Percentiles rank a stretch among this genome's conserved stretches.
phyloP scores from a whole-genome alignment of 2,888 invertebrate species.

The Eurytoma californica region DNA sequence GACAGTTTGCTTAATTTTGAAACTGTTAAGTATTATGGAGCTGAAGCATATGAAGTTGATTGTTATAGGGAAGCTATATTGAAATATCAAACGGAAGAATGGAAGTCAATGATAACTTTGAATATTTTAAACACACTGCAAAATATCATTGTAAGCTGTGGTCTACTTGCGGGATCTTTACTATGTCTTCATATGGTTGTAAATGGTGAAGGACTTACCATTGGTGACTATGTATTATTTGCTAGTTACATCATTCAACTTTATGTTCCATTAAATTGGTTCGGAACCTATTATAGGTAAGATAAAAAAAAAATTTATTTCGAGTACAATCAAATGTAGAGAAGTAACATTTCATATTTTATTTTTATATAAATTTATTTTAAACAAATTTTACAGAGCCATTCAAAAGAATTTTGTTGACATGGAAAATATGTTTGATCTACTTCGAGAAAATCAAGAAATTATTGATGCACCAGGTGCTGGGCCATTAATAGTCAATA shows the following conservation, averaged over 20 bases:
- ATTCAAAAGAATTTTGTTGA: slow-evolving; percentile 98
- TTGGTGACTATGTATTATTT: slow-evolving; percentile 97
- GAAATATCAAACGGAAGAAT: slow-evolving; percentile 93
- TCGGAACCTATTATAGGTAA: slow-evolving; percentile 97
- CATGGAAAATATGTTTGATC: slow-evolving; percentile 99
- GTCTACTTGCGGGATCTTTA: slow-evolving; percentile 90
- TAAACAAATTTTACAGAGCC: slow-evolving; percentile 78
- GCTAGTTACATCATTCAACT: slow-evolving; percentile 95
- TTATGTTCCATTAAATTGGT: slow-evolving; percentile 97
- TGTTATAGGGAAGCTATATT: slow-evolving; percentile 90
- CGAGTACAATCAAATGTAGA: not conserved
- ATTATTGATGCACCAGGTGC: slow-evolving; percentile 90
- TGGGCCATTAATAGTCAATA: slow-evolving; percentile 81
- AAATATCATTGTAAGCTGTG: slow-evolving; percentile 91
- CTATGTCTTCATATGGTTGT: slow-evolving; percentile 91
- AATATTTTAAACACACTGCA: slow-evolving; percentile 94
- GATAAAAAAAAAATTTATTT: not conserved
- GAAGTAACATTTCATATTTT: slow-evolving; percentile 32
- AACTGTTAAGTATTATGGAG: slow-evolving; percentile 98
- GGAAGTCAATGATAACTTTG: slow-evolving; percentile 88
- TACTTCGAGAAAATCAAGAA: slow-evolving; percentile 91
- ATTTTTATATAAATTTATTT: not conserved
- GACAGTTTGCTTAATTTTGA: slow-evolving; percentile 98
- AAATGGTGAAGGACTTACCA: slow-evolving; percentile 82
- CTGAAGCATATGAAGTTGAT: slow-evolving; percentile 93